Evolutionary conservation across 1,140 invertebrate genomes (phyloP).

Genomic region (Bombus confusus): DNA sequence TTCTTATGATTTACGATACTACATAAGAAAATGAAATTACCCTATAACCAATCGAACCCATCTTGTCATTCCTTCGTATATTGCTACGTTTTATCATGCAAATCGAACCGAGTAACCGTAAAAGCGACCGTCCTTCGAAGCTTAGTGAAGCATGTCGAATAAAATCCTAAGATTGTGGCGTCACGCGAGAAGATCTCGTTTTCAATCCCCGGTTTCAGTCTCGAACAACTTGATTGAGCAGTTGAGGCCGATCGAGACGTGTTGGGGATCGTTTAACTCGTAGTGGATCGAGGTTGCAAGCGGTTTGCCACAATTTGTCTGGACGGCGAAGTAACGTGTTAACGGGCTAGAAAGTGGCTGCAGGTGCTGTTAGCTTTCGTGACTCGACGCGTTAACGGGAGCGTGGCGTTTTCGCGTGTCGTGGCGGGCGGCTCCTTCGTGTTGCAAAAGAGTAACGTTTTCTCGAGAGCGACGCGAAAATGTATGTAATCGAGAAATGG

Average conservation of each 20-base stretch:
- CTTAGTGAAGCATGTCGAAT: not conserved
- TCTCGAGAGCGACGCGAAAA: not conserved
- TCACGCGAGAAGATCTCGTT: conserved; percentile 4
- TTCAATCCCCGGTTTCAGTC: too few relatives aligned
- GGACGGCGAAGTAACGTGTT: not conserved
- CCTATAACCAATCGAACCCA: too few relatives aligned
- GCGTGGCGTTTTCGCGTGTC: not conserved
- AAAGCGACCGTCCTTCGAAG: conserved; percentile 5
- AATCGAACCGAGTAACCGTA: conserved; percentile 11
- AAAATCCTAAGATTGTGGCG: not conserved
- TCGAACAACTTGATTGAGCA: not conserved
- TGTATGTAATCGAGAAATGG: not conserved
- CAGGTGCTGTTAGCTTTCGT: conserved; percentile 43
- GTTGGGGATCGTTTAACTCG: not conserved
- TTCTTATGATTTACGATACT: too few relatives aligned
- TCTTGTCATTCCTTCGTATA: too few relatives aligned
- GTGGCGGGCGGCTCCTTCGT: not conserved
- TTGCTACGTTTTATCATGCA: too few relatives aligned
- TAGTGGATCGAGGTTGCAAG: not conserved
- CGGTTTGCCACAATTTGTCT: not conserved
- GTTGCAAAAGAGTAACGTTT: conserved; percentile 15
- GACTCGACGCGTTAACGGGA: conserved; percentile 32
- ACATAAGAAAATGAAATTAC: too few relatives aligned
- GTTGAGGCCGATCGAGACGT: not conserved
- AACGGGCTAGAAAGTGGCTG: conserved; percentile 45